Percentiles rank a stretch among this genome's conserved stretches.
Conservation (phyloP, 1,140 invertebrate genomes). For the Drosophila lini region DNA sequence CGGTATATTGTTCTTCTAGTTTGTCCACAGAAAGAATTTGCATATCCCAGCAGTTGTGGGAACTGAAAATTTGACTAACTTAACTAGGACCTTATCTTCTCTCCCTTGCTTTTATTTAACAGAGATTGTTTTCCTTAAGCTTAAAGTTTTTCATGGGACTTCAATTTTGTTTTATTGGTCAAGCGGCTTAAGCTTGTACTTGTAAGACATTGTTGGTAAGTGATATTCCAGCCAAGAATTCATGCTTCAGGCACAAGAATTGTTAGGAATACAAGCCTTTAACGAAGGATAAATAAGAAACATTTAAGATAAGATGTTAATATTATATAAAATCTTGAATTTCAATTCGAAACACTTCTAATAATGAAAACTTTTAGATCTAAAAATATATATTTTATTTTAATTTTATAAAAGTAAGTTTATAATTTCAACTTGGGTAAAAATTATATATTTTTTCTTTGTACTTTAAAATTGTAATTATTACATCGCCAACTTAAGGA, state of each 20-base stretch:
- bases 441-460: too few relatives aligned
- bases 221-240: neutral
- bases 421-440: too few relatives aligned
- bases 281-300: too few relatives aligned
- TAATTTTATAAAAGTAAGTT: too few relatives aligned
- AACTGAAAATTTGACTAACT: conserved; percentile 23
- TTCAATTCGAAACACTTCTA: too few relatives aligned
- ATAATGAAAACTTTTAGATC: too few relatives aligned
- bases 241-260: too few relatives aligned
- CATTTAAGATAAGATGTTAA: too few relatives aligned
- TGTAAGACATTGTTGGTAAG: neutral
- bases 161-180: neutral
- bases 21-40: conserved; percentile 22
- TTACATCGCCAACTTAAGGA: neutral
- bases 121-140: conserved; percentile 7
- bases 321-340: too few relatives aligned
- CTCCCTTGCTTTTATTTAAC: conserved; percentile 5
- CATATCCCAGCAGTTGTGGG: conserved; percentile 36
- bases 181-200: neutral
- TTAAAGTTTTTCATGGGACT: conserved; percentile 13
- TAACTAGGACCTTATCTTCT: conserved; percentile 3
- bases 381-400: too few relatives aligned
- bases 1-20: conserved; percentile 31
- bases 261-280: too few relatives aligned
- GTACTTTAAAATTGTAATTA: neutral